phyloP scores from a whole-genome alignment of 2,888 invertebrate genomes.

The Tenthredo scrophulariae region DNA sequence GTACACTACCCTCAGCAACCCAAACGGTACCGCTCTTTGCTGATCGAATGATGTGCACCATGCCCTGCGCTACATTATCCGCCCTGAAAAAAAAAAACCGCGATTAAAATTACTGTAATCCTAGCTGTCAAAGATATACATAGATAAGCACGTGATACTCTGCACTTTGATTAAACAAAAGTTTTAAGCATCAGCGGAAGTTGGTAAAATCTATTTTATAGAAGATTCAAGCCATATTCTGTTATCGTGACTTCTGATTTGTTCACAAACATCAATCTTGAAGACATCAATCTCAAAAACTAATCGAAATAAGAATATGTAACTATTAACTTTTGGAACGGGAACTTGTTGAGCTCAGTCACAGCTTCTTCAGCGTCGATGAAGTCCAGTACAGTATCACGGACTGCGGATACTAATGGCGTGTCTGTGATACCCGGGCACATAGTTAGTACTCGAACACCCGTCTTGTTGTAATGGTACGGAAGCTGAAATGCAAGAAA shows the following conservation, averaged over 20 bases:
- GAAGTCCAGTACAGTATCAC: constrained; percentile 65
- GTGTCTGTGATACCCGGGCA: constrained; percentile 76
- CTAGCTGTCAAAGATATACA: background rate
- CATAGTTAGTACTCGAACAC: constrained; percentile 75
- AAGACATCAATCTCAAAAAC: background rate
- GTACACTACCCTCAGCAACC: background rate
- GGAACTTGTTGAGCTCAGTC: constrained; percentile 52
- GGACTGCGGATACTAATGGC: constrained; percentile 68
- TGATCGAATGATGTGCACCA: constrained; percentile 18
- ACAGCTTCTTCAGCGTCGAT: constrained; percentile 55
- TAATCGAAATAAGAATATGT: background rate
- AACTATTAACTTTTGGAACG: constrained; percentile 59
- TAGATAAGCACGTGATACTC: background rate
- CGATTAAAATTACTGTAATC: background rate
- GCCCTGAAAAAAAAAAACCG: background rate
- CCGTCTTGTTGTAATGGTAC: constrained; percentile 72
- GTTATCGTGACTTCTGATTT: background rate
- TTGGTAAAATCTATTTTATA: background rate
- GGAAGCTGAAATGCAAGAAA: constrained; percentile 59
- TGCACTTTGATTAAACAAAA: background rate
- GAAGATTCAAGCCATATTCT: background rate
- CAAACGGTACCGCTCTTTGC: background rate
- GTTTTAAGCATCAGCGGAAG: background rate
- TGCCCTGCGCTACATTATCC: constrained; percentile 5
- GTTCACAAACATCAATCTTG: no score